Base-by-base conservation (phyloP, 1,140 invertebrate genomes). In the Heliconius hermathena region DNA sequence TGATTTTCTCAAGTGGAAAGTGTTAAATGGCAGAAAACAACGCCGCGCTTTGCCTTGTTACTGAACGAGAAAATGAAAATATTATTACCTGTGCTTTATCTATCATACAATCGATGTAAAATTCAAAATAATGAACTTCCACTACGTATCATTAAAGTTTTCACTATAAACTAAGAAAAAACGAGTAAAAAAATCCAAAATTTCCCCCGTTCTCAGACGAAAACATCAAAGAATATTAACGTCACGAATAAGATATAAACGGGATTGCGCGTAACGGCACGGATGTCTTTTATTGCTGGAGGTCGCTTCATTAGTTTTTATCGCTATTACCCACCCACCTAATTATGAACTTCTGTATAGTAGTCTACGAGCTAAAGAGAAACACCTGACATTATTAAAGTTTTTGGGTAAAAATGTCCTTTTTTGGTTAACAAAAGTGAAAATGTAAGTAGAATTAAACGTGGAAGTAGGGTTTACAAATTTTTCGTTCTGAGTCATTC, bases 281-380 rank as follows among this genome's bases (percentile, higher is more conserved):
- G 88, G 81, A 86, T 90, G 88, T 86, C 88, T 90, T 89, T 91
- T 88, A 91, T 86, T 83, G 84, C 83, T 85, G 86, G 85, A 88
- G 88, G 89, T 86, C 85, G 88, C 83, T 85, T 88, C 90, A 88
- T 91, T 89, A 85, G 82, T 88, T 91, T 91, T 91, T 91, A 91
- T 89, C 84, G 82, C 80, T 79, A 86, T 84, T 77, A 82, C 84
- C 85, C 80, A 57, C 83, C 86, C 83, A 84, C 84, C 85, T 87
- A 90, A 89, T 90, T 89, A 88, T 88, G 86, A 85, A 79, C 57
- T 81, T 78, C 76, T 11, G 71, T 60, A 38, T 26, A 38, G 57
- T 66, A 11, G 22, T 26, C 22, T 26, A 66, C 9, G 22, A 66
- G n/a, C 60, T 66, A 29, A 66, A 66, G 26, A 66, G 26, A 66